These are phyloP conservation scores for Drosophila azteca DNA, from an alignment of 1,140 invertebrate genomes.

Conservation along the genomic window DNA sequence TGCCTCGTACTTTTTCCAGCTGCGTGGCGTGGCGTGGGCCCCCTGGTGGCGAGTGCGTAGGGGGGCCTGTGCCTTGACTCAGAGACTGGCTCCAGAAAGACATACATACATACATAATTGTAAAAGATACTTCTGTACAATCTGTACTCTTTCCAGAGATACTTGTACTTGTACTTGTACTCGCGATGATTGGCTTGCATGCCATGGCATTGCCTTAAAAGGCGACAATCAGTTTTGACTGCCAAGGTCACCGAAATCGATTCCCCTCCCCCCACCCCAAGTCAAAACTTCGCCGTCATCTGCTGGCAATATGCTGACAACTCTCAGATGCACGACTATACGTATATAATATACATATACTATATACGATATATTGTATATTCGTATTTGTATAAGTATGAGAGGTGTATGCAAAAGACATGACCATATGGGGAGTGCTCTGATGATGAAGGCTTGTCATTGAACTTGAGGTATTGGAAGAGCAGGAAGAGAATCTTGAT, in stretches of 20 bases:
- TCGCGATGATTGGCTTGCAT: constrained; percentile 37
- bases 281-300: constrained; percentile 38
- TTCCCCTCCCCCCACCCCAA: constrained; percentile 38
- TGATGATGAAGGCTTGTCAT: constrained; percentile 17
- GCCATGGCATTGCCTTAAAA: constrained; percentile 61
- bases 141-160: constrained; percentile 19
- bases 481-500: too few species aligned
- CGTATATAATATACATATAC: too few species aligned
- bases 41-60: constrained; percentile 43
- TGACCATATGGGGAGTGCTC: constrained; percentile 21
- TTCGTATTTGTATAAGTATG: constrained; percentile 25
- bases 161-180: constrained; percentile 29
- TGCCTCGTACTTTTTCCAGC: constrained; percentile 32
- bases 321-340: constrained; percentile 16
- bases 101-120: constrained; percentile 28
- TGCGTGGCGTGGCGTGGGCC: constrained; percentile 14
- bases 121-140: constrained; percentile 30
- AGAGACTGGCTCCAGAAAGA: constrained; percentile 19
- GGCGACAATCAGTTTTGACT: constrained; percentile 75
- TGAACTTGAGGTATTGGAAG: constrained; percentile 31
- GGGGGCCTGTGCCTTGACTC: constrained; percentile 11
- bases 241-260: constrained; percentile 75
- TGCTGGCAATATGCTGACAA: constrained; percentile 49
- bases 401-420: constrained; percentile 24
- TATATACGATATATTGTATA: too few species aligned